Conservation (phyloP, 2,888 invertebrate species). For the Ptychoptera albimana region DNA sequence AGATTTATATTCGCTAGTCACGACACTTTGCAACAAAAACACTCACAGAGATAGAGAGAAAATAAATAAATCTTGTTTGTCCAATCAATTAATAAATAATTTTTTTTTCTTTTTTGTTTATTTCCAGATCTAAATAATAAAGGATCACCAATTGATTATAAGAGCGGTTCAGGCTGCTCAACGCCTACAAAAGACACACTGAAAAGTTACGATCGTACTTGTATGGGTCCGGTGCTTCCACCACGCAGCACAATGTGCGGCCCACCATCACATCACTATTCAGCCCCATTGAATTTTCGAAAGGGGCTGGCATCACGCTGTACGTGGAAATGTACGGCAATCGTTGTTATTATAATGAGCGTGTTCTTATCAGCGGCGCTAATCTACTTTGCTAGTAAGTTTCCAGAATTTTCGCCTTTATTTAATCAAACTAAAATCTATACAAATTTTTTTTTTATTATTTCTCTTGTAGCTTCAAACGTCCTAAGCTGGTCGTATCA, state of each 20-base stretch:
- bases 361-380: slow-evolving; percentile 68
- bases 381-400: slow-evolving; percentile 73
- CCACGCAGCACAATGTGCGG: slow-evolving; percentile 39
- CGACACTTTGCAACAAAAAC: background rate
- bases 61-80: slow-evolving; percentile 3
- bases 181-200: slow-evolving; percentile 65
- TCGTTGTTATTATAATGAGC: slow-evolving; percentile 71
- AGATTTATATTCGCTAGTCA: too few relatives aligned
- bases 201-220: slow-evolving; percentile 41
- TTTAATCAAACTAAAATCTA: background rate
- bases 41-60: background rate
- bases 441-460: slow-evolving; percentile 3
- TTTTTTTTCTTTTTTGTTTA: slow-evolving; percentile 13
- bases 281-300: slow-evolving; percentile 71
- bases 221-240: slow-evolving; percentile 57
- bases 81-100: background rate
- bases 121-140: slow-evolving; percentile 69
- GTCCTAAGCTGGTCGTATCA: slow-evolving; percentile 74
- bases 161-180: slow-evolving; percentile 69
- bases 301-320: slow-evolving; percentile 75
- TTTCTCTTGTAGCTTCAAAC: slow-evolving; percentile 49
- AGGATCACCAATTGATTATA: slow-evolving; percentile 77
- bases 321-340: slow-evolving; percentile 85
- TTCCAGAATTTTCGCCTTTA: background rate
- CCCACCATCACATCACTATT: slow-evolving; percentile 55